A percentile compares a stretch with the other conserved stretches of the same genome.
Conservation (phyloP, 1,140 invertebrate genomes). For the Drosophila setifemur region DNA sequence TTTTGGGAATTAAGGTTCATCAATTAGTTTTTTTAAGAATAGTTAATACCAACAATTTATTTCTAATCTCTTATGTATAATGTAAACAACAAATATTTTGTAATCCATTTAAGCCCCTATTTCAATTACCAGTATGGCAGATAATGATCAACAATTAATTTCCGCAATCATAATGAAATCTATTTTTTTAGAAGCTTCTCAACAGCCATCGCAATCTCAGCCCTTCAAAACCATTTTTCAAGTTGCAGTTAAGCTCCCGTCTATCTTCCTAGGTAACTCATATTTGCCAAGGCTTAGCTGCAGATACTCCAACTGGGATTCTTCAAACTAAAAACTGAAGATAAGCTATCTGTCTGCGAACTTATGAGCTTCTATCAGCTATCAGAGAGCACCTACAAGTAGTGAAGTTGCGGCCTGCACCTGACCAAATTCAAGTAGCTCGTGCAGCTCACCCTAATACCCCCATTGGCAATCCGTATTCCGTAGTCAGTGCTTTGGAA, state of each 20-base stretch:
- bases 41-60: too few relatives aligned
- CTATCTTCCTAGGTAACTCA: constrained; percentile 2
- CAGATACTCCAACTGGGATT: neutral
- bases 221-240: constrained; percentile 9
- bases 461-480: constrained; percentile 10
- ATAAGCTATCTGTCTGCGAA: constrained; percentile 45
- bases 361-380: constrained; percentile 12
- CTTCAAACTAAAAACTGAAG: constrained; percentile 1
- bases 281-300: constrained; percentile 10
- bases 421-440: constrained; percentile 34
- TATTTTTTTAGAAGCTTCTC: neutral
- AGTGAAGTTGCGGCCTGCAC: constrained; percentile 11
- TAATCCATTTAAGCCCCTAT: neutral
- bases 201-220: constrained; percentile 22
- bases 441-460: constrained; percentile 36
- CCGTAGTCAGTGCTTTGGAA: neutral
- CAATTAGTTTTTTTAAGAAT: too few relatives aligned
- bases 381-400: constrained; percentile 3
- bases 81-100: neutral
- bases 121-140: neutral
- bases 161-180: constrained; percentile 15
- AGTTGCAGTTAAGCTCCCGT: constrained; percentile 37
- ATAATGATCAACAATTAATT: neutral
- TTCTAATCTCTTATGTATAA: too few relatives aligned
- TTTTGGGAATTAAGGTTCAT: too few relatives aligned